These are phyloP conservation scores for Tetraneura akinire DNA, from an alignment of 1,140 invertebrate genomes.

Conservation along the genomic window DNA sequence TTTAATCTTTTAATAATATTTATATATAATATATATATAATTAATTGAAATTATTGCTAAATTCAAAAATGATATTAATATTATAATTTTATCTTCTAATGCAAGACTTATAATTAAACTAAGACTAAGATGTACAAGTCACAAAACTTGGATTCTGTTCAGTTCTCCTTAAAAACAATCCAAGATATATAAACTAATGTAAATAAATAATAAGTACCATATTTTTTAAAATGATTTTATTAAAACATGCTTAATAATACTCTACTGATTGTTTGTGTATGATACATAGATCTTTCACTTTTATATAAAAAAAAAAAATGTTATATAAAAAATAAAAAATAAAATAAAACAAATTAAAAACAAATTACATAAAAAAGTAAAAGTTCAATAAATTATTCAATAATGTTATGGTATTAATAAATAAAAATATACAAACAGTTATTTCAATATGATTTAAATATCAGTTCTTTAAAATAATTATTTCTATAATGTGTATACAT, in stretches of 20 bases:
- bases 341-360: constrained; percentile 35
- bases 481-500: neutral
- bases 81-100: no score
- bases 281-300: constrained; percentile 8
- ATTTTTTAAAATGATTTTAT: neutral
- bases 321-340: constrained; percentile 40
- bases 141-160: no score
- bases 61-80: no score
- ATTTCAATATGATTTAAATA: neutral
- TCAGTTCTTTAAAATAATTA: constrained; percentile 26
- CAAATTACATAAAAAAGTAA: constrained; percentile 42
- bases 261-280: neutral
- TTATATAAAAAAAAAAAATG: constrained; percentile 12
- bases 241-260: constrained; percentile 38
- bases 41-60: no score
- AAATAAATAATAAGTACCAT: constrained; percentile 25
- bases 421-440: constrained; percentile 16
- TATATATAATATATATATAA: no score
- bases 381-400: constrained; percentile 31
- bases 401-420: constrained; percentile 42
- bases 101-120: no score
- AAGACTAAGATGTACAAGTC: no score
- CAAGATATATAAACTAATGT: neutral
- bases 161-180: no score
- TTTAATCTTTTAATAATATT: no score